Conservation (phyloP, 2,113 vertebrate species). For the Xenotilapia flavipinnis region DNA sequence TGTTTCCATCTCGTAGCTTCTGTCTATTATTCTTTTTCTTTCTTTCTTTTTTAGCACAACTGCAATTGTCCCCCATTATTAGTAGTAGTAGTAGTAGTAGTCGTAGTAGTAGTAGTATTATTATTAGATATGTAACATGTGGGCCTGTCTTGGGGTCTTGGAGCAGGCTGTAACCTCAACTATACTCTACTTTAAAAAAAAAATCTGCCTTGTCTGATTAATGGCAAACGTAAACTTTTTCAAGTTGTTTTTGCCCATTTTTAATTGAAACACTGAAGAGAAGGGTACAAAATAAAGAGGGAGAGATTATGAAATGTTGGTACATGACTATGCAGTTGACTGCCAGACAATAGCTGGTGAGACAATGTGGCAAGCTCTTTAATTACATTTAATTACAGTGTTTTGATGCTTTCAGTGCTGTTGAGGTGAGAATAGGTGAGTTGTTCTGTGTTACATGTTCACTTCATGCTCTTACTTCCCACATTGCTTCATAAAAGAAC, state of each 20-base stretch:
- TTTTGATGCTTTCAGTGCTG: background rate
- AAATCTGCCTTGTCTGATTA: background rate
- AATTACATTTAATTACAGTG: background rate
- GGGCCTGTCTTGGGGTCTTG: background rate
- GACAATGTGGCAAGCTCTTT: background rate
- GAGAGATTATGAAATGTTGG: background rate
- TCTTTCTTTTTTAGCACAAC: background rate
- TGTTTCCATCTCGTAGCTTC: background rate
- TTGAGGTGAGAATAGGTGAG: background rate
- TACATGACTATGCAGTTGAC: background rate
- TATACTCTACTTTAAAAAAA: background rate
- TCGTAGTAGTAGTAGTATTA: background rate
- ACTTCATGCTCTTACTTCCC: background rate
- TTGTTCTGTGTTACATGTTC: background rate
- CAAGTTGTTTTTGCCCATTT: background rate
- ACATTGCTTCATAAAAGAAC: background rate
- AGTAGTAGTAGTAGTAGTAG: accelerated
- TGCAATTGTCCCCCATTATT: background rate
- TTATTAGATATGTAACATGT: background rate
- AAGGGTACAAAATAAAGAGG: background rate
- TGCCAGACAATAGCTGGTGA: background rate
- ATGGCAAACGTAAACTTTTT: background rate
- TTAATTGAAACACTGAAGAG: background rate
- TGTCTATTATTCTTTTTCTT: background rate
- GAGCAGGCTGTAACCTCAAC: background rate